Evolutionary conservation across 2,888 invertebrate species (phyloP), one percentile per base, ranked within the genome.

Genomic region (Drosophila tripunctata): DNA sequence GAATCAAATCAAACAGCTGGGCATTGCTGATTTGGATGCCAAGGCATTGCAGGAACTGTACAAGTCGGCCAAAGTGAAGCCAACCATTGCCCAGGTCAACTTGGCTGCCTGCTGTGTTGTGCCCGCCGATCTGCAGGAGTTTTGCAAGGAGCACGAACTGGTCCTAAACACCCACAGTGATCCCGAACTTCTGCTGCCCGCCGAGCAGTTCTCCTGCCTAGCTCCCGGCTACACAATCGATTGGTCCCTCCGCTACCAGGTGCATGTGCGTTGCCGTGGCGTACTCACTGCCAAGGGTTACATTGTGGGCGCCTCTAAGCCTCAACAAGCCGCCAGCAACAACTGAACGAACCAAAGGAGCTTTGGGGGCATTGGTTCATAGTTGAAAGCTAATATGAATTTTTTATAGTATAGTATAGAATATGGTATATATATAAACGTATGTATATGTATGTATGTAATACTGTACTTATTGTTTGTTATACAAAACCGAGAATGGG

Each of bases 121-220:
- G 54, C 98, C 99, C 17, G 96, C 97, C 1, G 94, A 96, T 2
- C 93, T 99, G 73, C 96, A 97, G 90, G 94, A 95, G 71, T 99
- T 97, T 92, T 97, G 99, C 67, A 96, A 96, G 81, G 95, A 96
- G 73, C 95, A 98, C 85, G 96, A 97, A 87, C 95, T 99, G 66
- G 98, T 98, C 89, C 92, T 99, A 33, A 93, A 99, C 19, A 99
- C 99, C 0, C 99, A 99, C 90, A 97, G 96, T 86, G 99, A 99
- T 91, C 97, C 98, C 0, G 94, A 94, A 89, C 73, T 90, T 38
- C 63, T 90, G 61, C 92, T 94, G 30, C 90, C 92, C 56, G 93
- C 93, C 15, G 93, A 93, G 62, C 93, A 94, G 15, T 92, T 96
- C 0, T 19, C 58, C 3, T 56, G 55, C n/a, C 91, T 92, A 0